A percentile compares a stretch with the other conserved stretches of the same genome.
These are phyloP conservation scores for Actinemys pallida DNA, from an alignment of 2,113 vertebrate species.

Conservation along the genomic window DNA sequence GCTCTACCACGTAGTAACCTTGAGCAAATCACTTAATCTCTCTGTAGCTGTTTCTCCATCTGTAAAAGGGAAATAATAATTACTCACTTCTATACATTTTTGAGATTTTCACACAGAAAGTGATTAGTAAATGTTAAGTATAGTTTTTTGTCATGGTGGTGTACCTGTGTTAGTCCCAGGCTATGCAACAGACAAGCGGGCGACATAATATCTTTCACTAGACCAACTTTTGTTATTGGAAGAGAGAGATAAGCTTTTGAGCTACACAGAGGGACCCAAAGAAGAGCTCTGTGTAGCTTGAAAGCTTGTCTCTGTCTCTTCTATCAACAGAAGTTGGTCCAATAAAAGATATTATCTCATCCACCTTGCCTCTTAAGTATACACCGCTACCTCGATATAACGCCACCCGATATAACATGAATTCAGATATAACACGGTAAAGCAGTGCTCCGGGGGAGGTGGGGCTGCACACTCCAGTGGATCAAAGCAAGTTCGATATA, in stretches of 20 bases:
- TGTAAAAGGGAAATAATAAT: not conserved
- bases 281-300: not conserved
- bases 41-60: not conserved
- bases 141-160: accelerated
- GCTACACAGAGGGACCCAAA: not conserved
- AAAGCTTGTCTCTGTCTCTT: not conserved
- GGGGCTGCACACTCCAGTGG: too few species aligned
- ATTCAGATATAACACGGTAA: too few species aligned
- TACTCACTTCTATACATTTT: not conserved
- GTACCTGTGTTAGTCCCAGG: not conserved
- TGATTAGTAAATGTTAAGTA: not conserved
- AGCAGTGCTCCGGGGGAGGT: too few species aligned
- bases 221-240: not conserved
- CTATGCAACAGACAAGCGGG: not conserved
- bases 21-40: not conserved
- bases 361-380: not conserved
- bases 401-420: too few species aligned
- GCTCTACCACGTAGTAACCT: accelerated
- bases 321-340: not conserved
- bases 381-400: too few species aligned
- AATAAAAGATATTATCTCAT: not conserved
- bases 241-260: not conserved
- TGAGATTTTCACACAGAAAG: not conserved
- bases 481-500: too few species aligned
- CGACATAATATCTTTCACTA: not conserved